Evolutionary conservation across 2,797 vertebrate genomes (phyloP).

Genomic region (Remorina albescens): DNA sequence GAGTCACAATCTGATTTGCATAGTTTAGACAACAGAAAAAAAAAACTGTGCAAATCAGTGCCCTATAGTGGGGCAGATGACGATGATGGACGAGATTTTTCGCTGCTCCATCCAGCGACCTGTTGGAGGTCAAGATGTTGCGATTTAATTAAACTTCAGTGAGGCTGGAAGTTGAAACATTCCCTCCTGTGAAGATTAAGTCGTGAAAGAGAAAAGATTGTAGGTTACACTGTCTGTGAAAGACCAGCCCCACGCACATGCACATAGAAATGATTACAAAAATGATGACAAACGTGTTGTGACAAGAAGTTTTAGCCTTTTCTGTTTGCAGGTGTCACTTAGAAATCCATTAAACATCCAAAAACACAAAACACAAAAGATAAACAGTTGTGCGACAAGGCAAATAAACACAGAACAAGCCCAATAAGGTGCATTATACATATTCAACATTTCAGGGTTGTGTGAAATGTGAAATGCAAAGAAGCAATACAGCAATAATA

Average conservation of each 20-base stretch:
- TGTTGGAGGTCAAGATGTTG: slow-evolving; percentile 53
- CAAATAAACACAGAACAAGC: not conserved
- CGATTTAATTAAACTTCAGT: slow-evolving; percentile 70
- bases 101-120: slow-evolving; percentile 49
- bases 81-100: slow-evolving; percentile 66
- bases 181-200: slow-evolving; percentile 56
- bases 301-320: too few relatives aligned
- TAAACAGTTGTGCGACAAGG: not conserved
- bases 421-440: not conserved
- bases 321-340: not conserved
- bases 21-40: slow-evolving; percentile 55
- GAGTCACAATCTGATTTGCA: slow-evolving; percentile 67
- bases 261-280: not conserved
- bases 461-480: not conserved
- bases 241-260: not conserved
- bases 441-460: not conserved
- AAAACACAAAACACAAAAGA: too few relatives aligned
- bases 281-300: not conserved
- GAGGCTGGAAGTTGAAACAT: slow-evolving; percentile 56
- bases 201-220: slow-evolving; percentile 36
- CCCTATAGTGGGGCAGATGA: slow-evolving; percentile 60
- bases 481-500: not conserved
- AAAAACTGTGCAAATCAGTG: slow-evolving; percentile 64
- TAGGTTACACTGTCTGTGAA: slow-evolving; percentile 30
- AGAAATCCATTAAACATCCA: not conserved